Evolutionary conservation across 2,797 vertebrate species (phyloP).

Genomic region (Clarias platycephalus): DNA sequence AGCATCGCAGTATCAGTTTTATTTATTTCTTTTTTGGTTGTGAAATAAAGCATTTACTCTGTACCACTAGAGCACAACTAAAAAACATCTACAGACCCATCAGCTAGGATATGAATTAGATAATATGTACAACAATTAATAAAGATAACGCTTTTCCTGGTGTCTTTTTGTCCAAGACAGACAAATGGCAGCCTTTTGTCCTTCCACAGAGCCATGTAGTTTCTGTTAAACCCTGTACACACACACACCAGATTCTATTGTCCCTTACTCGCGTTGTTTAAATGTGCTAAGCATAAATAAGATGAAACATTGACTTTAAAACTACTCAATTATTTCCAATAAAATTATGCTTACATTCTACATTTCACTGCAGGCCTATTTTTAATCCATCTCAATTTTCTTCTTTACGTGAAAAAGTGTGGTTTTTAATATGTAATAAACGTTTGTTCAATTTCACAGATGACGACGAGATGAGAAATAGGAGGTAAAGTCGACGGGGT

Average conservation of each 20-base stretch:
- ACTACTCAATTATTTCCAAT: neutral
- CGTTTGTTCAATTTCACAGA: neutral
- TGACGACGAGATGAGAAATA: neutral
- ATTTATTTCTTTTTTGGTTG: too few species aligned
- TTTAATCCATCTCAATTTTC: neutral
- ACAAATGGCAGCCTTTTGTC: too few species aligned
- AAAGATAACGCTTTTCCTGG: too few species aligned
- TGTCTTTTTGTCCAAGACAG: too few species aligned
- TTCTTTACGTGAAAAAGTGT: neutral
- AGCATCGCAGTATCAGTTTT: too few species aligned
- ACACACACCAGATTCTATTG: neutral
- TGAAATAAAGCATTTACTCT: too few species aligned
- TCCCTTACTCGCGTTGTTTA: neutral
- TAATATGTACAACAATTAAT: too few species aligned
- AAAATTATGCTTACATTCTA: neutral
- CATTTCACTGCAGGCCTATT: neutral
- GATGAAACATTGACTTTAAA: neutral
- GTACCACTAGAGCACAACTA: too few species aligned
- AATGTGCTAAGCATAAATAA: neutral
- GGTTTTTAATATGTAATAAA: neutral
- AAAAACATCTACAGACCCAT: too few species aligned
- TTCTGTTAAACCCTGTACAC: neutral
- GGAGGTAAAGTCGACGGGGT: neutral
- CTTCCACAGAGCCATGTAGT: too few species aligned
- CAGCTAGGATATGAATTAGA: too few species aligned